Base-by-base conservation (phyloP, 2,113 vertebrate genomes). In the Mystacornis crossleyi region DNA sequence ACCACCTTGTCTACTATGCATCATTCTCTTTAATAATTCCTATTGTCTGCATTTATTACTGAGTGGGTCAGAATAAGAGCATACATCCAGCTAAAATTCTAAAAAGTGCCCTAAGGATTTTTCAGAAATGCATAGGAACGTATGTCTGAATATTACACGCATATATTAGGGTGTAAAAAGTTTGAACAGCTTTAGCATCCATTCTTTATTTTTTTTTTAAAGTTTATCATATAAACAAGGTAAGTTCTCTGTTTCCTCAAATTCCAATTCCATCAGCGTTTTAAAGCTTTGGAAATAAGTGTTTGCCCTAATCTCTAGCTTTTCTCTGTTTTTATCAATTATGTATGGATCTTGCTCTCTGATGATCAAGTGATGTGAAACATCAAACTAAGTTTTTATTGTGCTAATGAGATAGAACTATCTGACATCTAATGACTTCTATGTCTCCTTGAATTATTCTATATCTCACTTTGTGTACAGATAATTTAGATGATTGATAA, bases 351-450 rank as follows among this genome's bases (percentile, higher is more conserved):
- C 45, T 69, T 90, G 7, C 8, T 82, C 48, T 93, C 78, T 90
- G 66, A 95, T 95, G 90, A 93, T 94, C 81, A 81, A 95, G 61
- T 82, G 70, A 75, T 85, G 58, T 1, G 10, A 81, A 95, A 91
- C 87, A 85, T 95, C 78, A 90, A 87, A 79, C 70, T 51, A 91
- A 69, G 40, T 92, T 94, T 94, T 94, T 96, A 74, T 95, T 94
- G 85, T 94, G 66, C 28, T 93, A 95, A 94, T 87, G 92, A 96
- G 74, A 53, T 45, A 78, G 71, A 94, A 57, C 25, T 94, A 79
- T 91, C 55, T 90, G 66, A 90, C 53, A 80, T 92, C 19, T 89
- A 94, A 95, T 92, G 75, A 91, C 86, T 94, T 94, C 54, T 77
- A 60, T 58, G 50, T 95, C 79, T 96, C 79, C 82, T 92, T 97